Conservation (phyloP, 2,888 invertebrate species). For the Tanypteryx hageni region DNA sequence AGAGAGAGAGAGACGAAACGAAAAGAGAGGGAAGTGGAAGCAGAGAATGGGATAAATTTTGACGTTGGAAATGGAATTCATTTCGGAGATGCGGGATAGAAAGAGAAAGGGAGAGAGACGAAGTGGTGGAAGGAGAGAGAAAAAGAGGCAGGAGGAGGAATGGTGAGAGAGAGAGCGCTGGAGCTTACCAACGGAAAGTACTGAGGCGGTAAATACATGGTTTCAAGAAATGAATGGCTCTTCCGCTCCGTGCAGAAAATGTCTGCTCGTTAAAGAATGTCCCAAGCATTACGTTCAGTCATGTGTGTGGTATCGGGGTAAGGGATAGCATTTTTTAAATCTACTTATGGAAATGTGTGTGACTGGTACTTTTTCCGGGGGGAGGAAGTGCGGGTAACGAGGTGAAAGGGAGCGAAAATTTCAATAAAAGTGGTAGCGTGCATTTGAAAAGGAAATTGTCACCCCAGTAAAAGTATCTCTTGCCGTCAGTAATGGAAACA, state of each 20-base stretch:
- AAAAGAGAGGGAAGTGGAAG: neutral
- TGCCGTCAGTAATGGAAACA: too few relatives aligned
- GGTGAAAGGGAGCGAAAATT: neutral
- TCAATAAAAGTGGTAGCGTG: neutral
- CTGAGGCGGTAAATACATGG: conserved; percentile 30
- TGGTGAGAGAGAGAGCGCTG: neutral
- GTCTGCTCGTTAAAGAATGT: neutral
- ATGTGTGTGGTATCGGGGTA: neutral
- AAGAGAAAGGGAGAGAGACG: neutral
- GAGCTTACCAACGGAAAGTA: conserved; percentile 29
- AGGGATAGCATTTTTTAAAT: neutral
- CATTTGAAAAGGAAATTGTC: neutral
- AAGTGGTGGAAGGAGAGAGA: neutral
- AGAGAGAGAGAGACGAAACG: neutral
- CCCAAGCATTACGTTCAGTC: neutral
- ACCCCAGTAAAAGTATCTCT: neutral
- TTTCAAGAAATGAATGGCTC: conserved; percentile 32
- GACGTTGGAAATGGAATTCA: conserved; percentile 26
- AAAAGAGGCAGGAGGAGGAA: neutral
- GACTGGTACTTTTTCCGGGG: neutral
- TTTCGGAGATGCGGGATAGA: neutral
- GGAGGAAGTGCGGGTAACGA: neutral
- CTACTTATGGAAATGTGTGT: neutral
- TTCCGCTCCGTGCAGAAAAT: neutral
- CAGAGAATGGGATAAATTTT: neutral